phyloP scores from a whole-genome alignment of 2,113 vertebrate species.

The Daboia siamensis region DNA sequence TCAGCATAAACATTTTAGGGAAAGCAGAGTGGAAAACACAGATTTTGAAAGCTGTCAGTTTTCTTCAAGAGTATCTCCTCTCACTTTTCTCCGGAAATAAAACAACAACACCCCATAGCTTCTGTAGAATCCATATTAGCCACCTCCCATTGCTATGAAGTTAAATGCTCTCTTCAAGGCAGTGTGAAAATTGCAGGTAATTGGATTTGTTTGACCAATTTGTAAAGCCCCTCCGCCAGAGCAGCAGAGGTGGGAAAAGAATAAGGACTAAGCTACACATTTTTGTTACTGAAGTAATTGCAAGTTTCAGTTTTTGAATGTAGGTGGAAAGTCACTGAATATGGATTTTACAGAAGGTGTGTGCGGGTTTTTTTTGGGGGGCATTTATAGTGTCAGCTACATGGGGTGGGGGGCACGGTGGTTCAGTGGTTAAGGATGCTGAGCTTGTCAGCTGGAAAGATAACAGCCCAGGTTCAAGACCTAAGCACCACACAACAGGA shows the following conservation, averaged over 20 bases:
- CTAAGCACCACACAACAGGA: neutral
- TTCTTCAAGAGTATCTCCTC: neutral
- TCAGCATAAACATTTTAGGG: slow-evolving; percentile 9
- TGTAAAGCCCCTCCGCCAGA: slow-evolving; percentile 1
- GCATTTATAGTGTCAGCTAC: neutral
- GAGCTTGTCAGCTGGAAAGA: neutral
- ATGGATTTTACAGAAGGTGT: too few relatives aligned
- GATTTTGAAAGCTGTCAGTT: neutral
- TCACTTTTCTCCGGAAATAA: neutral
- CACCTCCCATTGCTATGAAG: neutral
- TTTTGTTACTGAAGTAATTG: neutral
- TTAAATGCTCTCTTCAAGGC: slow-evolving; percentile 1
- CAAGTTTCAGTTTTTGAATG: neutral
- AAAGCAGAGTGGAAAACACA: neutral
- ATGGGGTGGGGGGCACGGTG: neutral
- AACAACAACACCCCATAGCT: neutral
- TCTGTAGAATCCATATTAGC: slow-evolving; percentile 6
- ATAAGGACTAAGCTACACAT: neutral
- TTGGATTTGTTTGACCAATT: slow-evolving; percentile 7
- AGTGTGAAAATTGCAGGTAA: slow-evolving; percentile 39
- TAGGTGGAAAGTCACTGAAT: neutral
- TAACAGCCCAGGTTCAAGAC: too few relatives aligned
- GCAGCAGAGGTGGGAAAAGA: neutral
- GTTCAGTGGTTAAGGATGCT: neutral
- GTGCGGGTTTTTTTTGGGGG: neutral